A percentile compares a stretch with the other conserved stretches of the same genome.
Conservation (phyloP, 2,797 vertebrate genomes). For the Sebastes hubbsi region DNA sequence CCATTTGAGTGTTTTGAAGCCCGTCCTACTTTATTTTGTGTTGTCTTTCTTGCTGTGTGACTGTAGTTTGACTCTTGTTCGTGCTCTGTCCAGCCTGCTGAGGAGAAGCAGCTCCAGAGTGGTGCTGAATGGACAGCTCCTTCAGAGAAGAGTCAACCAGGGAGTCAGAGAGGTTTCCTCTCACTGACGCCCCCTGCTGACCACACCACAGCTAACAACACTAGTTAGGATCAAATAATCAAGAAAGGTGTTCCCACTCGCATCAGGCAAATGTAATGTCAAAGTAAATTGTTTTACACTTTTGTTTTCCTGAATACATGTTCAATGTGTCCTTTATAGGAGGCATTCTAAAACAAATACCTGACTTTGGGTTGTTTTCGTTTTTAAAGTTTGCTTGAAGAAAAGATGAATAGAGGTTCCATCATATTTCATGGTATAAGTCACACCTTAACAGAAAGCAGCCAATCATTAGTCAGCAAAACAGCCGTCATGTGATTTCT, state of each 20-base stretch:
- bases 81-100: background rate
- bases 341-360: background rate
- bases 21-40: background rate
- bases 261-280: background rate
- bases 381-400: background rate
- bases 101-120: constrained; percentile 17
- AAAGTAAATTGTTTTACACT: background rate
- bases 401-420: background rate
- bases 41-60: background rate
- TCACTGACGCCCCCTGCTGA: constrained; percentile 68
- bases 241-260: background rate
- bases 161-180: constrained; percentile 15
- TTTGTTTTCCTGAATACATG: background rate
- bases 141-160: constrained; percentile 6
- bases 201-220: background rate
- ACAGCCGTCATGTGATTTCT: constrained; percentile 14
- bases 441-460: background rate
- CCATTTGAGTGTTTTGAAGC: background rate
- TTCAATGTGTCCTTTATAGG: background rate
- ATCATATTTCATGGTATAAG: background rate
- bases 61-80: background rate
- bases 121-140: constrained; percentile 87
- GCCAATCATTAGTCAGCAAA: background rate
- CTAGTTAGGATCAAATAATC: background rate
- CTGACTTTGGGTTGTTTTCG: background rate